Evolutionary conservation across 2,888 invertebrate species (phyloP).

Genomic region (Yponomeuta cagnagella): DNA sequence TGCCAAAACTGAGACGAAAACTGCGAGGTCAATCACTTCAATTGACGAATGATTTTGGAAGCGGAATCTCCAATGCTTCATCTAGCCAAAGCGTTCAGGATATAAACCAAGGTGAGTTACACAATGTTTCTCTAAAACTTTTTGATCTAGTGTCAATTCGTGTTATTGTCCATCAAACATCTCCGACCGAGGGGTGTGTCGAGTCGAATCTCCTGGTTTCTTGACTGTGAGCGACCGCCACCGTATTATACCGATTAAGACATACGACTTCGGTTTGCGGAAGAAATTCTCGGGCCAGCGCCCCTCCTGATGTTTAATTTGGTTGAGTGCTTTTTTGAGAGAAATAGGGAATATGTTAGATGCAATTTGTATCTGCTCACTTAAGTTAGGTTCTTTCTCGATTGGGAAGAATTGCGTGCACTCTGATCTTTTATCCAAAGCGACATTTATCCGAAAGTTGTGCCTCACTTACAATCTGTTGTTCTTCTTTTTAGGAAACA

Average conservation of each 20-base stretch:
- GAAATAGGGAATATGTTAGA: conserved; percentile 53
- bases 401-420: conserved; percentile 40
- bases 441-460: conserved; percentile 21
- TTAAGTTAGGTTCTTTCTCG: conserved; percentile 55
- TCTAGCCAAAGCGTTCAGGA: conserved; percentile 88
- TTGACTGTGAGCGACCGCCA: conserved; percentile 60
- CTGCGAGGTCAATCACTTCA: conserved; percentile 78
- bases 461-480: neutral
- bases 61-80: conserved; percentile 85
- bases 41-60: conserved; percentile 79
- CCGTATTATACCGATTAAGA: conserved; percentile 72
- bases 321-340: conserved; percentile 69
- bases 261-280: conserved; percentile 62
- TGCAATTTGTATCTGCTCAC: conserved; percentile 70
- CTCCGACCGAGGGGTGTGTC: conserved; percentile 49
- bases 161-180: conserved; percentile 14
- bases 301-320: conserved; percentile 70
- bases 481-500: conserved; percentile 55
- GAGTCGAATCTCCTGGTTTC: conserved; percentile 37
- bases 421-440: conserved; percentile 39
- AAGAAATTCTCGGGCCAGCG: conserved; percentile 49
- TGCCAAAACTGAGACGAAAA: conserved; percentile 90
- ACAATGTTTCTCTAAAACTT: conserved; percentile 19
- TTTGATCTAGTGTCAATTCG: neutral
- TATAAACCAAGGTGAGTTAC: conserved; percentile 78